Conservation (phyloP, 1,140 invertebrate species). For the Listronotus bonariensis region DNA sequence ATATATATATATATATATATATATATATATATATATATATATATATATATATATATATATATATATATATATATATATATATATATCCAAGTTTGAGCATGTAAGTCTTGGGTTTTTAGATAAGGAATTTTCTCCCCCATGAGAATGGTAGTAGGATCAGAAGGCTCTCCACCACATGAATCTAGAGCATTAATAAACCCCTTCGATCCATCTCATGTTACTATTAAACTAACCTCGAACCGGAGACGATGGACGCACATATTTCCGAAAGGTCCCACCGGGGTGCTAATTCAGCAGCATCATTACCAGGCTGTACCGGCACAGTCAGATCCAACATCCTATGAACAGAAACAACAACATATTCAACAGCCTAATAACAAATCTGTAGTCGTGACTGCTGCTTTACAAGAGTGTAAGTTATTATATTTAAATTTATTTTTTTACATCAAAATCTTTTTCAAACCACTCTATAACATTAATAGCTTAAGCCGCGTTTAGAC, state of each 20-base stretch:
- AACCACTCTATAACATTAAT: too few species aligned
- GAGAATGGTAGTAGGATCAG: constrained; percentile 63
- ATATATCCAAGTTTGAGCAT: too few species aligned
- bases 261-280: constrained; percentile 93
- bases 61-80: too few species aligned
- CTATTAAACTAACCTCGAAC: constrained; percentile 96
- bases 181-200: constrained; percentile 87
- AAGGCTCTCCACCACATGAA: constrained; percentile 57
- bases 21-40: too few species aligned
- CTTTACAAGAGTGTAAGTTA: constrained; percentile 46
- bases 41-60: too few species aligned
- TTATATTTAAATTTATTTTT: too few species aligned
- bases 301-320: constrained; percentile 85
- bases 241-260: constrained; percentile 97
- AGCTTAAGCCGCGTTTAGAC: too few species aligned
- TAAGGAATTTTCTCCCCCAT: constrained; percentile 60
- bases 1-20: too few species aligned
- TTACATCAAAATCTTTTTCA: too few species aligned
- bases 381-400: constrained; percentile 35
- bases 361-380: constrained; percentile 12
- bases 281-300: constrained; percentile 89
- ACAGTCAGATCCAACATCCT: constrained; percentile 48
- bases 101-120: too few species aligned
- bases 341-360: constrained; percentile 5
- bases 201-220: constrained; percentile 95